Evolutionary conservation across 2,888 invertebrate genomes (phyloP), one percentile per base, ranked within the genome.

Genomic region (Stomorhina lunata): DNA sequence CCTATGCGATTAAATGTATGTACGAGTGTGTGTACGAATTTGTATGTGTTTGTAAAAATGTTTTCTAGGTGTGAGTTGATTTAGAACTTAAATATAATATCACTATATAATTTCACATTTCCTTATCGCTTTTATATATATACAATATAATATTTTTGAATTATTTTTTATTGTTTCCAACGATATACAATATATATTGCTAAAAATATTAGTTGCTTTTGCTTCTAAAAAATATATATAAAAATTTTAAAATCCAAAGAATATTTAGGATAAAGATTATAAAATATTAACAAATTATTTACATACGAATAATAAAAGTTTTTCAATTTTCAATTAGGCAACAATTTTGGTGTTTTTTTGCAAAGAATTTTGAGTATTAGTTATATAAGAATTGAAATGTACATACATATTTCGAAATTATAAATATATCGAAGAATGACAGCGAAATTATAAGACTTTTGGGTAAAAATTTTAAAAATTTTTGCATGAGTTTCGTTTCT

Each of bases 11-110:
- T 34, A n/a, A 12, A 1, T 7, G 20, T 20, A 20, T 32, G 22
- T 34, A 4, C 25, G 50, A 27, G 27, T 40, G 48, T 37, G n/a
- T 53, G 5, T 53, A 9, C 25, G 4, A 22, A 25, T 12, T 9
- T 45, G 2, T 59, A 25, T 3, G 2, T 63, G 50, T 32, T 29
- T 66, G 27, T 34, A 29, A n/a, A n/a, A n/a, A n/a, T n/a, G n/a
- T n/a, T 10, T 25, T 71, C 22, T 68, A 20, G 25, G 20, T 45
- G 17, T 22, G 20, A 45, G 15, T 43, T 45, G 34, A 29, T 65
- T 43, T 45, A 73, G 40, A 82, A 82, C 81, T 82, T 82, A 82
- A 71, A 75, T 57, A 65, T 82, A 82, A 82, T 82, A 82, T 82
- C 81, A 82, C 81, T 82, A 79, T 82, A 75, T 48, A 78, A 66